Evolutionary conservation across 2,888 invertebrate species (phyloP).

Genomic region (Dynastes grantii): DNA sequence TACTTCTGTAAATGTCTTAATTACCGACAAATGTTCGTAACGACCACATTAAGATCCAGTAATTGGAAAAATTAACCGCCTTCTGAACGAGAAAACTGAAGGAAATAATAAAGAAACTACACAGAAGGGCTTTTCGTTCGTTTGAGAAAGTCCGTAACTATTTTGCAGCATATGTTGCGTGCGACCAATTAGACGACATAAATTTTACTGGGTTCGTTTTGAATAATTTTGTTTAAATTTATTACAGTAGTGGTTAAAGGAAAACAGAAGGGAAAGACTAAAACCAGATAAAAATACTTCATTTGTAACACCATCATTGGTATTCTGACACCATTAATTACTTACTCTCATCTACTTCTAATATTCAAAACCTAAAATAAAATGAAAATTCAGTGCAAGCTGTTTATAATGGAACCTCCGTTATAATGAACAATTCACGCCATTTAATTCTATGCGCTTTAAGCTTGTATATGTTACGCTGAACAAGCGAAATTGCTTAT

Average conservation of each 20-base stretch:
- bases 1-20: slow-evolving; percentile 54
- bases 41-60: slow-evolving; percentile 63
- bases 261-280: not conserved
- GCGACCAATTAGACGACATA: slow-evolving; percentile 57
- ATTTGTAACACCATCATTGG: too few species aligned
- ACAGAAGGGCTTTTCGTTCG: slow-evolving; percentile 56
- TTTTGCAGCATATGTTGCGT: slow-evolving; percentile 56
- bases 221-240: slow-evolving; percentile 27
- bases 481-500: too few species aligned
- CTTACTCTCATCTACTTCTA: too few species aligned
- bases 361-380: too few species aligned
- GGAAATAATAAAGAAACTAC: slow-evolving; percentile 57
- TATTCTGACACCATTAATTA: too few species aligned
- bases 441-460: too few species aligned
- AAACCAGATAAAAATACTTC: not conserved
- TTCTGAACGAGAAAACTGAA: slow-evolving; percentile 57
- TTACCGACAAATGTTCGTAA: slow-evolving; percentile 65
- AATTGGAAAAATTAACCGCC: slow-evolving; percentile 64
- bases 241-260: not conserved
- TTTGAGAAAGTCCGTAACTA: slow-evolving; percentile 36
- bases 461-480: too few species aligned
- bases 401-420: too few species aligned
- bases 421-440: too few species aligned
- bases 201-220: slow-evolving; percentile 47
- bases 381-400: too few species aligned